Evolutionary conservation across 2,113 vertebrate species (phyloP).

Genomic region (Myotis lucifugus): DNA sequence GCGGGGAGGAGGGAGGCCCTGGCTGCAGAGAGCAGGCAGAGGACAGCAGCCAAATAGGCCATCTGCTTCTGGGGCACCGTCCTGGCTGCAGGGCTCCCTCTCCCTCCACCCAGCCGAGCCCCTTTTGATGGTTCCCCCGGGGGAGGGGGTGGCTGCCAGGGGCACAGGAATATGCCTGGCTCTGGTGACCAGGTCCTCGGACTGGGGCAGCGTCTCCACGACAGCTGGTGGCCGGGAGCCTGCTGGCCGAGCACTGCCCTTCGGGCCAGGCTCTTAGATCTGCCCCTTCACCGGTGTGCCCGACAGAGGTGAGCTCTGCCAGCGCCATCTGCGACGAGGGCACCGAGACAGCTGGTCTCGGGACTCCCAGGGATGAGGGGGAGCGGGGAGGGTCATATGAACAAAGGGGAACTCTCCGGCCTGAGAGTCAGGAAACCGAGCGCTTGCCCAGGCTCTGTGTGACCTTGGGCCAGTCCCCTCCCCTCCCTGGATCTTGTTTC

Average conservation of each 20-base stretch:
- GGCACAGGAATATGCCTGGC: background rate
- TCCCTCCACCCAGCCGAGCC: background rate
- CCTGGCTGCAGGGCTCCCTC: background rate
- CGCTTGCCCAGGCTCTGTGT: background rate
- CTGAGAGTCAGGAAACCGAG: background rate
- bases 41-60: background rate
- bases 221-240: background rate
- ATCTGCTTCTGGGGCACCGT: background rate
- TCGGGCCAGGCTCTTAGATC: background rate
- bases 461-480: background rate
- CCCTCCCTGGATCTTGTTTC: background rate
- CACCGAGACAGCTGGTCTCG: background rate
- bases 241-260: background rate
- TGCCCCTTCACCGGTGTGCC: background rate
- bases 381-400: background rate
- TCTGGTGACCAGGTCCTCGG: background rate
- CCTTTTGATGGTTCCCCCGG: background rate
- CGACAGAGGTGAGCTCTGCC: background rate
- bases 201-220: background rate
- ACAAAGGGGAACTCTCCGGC: background rate
- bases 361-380: background rate
- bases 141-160: background rate
- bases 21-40: background rate
- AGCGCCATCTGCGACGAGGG: slow-evolving; percentile 34
- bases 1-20: too few relatives aligned